Conservation (phyloP, 1,140 invertebrate species). For the Hypsibius dujardini region DNA sequence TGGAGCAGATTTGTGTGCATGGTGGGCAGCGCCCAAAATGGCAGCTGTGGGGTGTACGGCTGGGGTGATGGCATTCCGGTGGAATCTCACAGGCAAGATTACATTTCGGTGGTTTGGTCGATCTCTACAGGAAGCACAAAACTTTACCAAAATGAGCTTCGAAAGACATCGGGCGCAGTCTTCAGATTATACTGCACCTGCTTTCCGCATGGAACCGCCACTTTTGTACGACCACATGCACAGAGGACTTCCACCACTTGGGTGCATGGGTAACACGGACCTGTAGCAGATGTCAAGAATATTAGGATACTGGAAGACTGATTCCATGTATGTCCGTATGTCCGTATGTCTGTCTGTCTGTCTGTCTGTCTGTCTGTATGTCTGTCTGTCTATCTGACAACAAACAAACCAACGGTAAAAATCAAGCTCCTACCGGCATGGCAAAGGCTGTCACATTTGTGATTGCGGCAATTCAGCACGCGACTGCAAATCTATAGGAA, state of each 20-base stretch:
- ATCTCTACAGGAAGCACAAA: conserved; percentile 31
- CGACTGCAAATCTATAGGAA: conserved; percentile 47
- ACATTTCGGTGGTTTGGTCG: conserved; percentile 41
- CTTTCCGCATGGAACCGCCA: conserved; percentile 65
- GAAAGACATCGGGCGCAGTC: too few species aligned
- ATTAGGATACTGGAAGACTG: too few species aligned
- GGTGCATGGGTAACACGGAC: conserved; percentile 71
- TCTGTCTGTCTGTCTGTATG: too few species aligned
- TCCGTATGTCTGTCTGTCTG: too few species aligned
- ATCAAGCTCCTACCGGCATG: too few species aligned
- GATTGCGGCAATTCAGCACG: conserved; percentile 51
- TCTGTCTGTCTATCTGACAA: too few species aligned
- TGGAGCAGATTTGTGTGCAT: conserved; percentile 53
- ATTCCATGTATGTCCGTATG: too few species aligned
- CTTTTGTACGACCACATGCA: conserved; percentile 55
- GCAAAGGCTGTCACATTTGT: conserved; percentile 56
- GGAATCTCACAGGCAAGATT: conserved; percentile 38
- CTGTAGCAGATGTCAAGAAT: too few species aligned
- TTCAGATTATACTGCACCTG: too few species aligned
- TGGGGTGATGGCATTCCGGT: conserved; percentile 57
- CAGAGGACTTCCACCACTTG: conserved; percentile 57
- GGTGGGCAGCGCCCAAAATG: conserved; percentile 71
- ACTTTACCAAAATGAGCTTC: conserved; percentile 45
- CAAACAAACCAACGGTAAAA: too few species aligned
- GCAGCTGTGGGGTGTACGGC: conserved; percentile 53